Conservation (phyloP, 1,140 invertebrate species). For the Physella acuta region DNA sequence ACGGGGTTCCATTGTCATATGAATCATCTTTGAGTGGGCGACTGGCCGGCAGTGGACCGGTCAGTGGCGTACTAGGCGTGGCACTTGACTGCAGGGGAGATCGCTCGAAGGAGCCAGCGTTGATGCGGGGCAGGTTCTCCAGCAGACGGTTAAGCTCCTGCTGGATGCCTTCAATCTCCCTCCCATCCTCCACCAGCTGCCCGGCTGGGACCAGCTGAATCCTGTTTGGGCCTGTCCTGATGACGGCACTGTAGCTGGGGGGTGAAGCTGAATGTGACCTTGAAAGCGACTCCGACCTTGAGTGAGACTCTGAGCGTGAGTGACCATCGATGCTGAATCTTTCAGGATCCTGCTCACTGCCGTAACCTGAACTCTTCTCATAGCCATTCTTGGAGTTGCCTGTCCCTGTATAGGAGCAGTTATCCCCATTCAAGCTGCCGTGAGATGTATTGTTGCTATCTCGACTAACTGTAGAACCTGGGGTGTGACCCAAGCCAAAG, state of each 20-base stretch:
- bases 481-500: slow-evolving; percentile 40
- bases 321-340: slow-evolving; percentile 46
- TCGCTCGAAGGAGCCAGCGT: slow-evolving; percentile 45
- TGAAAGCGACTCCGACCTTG: slow-evolving; percentile 38
- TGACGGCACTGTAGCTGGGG: slow-evolving; percentile 51
- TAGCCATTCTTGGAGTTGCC: slow-evolving; percentile 43
- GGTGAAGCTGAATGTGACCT: slow-evolving; percentile 46
- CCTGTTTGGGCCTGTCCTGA: slow-evolving; percentile 52
- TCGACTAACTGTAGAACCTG: slow-evolving; percentile 23
- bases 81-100: slow-evolving; percentile 37
- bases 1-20: slow-evolving; percentile 37
- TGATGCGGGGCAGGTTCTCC: slow-evolving; percentile 49
- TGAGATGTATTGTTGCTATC: slow-evolving; percentile 46
- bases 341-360: slow-evolving; percentile 53
- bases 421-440: slow-evolving; percentile 43
- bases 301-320: slow-evolving; percentile 31
- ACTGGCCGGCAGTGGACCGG: slow-evolving; percentile 29
- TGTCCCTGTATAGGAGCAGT: slow-evolving; percentile 41
- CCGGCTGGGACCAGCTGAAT: slow-evolving; percentile 52
- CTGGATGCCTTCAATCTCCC: slow-evolving; percentile 32
- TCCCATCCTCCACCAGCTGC: slow-evolving; percentile 29
- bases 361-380: slow-evolving; percentile 55
- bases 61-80: slow-evolving; percentile 28
- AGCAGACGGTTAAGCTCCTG: slow-evolving; percentile 47
- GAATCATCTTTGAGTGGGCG: slow-evolving; percentile 29